Evolutionary conservation across 2,888 invertebrate species (phyloP), one percentile per base, ranked within the genome.

Genomic region (Antitype chi): DNA sequence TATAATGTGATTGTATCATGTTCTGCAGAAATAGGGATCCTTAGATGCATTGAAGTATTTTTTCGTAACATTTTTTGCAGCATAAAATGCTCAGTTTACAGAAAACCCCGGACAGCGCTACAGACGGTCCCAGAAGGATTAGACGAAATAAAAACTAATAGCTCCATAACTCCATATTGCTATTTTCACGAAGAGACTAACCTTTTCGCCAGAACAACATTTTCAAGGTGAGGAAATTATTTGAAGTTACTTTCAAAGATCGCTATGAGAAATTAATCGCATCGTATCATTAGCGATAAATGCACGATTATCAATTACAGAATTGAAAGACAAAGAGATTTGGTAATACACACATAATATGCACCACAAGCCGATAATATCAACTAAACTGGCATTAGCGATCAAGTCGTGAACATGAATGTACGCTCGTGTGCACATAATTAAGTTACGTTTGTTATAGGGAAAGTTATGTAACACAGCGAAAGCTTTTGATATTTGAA

Each of bases 401-500:
- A 92, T 89, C 90, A 90, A 92, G 88, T 94, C 95, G 94, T 95
- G 95, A 93, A 91, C 92, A 89, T 92, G 91, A 91, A 90, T 91
- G 91, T 91, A 90, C 94, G 93, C 90, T 95, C 95, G 95, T 95
- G 95, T 93, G 93, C 91, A 91, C 92, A 90, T 91, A 91, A 92
- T 94, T 93, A 94, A 89, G 79, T 85, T 70, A 85, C 75, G 80
- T 80, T 88, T 82, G 81, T 88, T 81, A 85, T 80, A 85, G 77
- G 80, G 78, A 86, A 74, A 74, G 72, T 89, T 86, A 82, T 80
- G 67, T 81, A 89, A 89, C 43, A 49, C 20, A 75, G 80, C 71
- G 87, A 90, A 89, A 90, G 85, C 82, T 75, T n/a, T 68, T 43
- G 69, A 71, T 63, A 71, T 84, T 62, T 73, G 63, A 72, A 78